Evolutionary conservation across 2,888 invertebrate genomes (phyloP).

Genomic region (Norana najaformis): DNA sequence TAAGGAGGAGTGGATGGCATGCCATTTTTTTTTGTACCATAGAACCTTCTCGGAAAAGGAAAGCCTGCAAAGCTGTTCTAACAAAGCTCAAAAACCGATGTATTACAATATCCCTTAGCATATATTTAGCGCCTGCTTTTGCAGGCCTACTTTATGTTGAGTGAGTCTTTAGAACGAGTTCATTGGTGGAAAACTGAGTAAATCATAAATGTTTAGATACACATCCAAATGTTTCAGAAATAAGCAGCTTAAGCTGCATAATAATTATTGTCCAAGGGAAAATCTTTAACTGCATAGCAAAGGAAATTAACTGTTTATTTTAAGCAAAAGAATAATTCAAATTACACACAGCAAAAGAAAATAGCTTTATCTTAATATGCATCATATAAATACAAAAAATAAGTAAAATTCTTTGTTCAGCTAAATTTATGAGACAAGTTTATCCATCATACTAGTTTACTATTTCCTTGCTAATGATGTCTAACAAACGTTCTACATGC

Average conservation of each 20-base stretch:
- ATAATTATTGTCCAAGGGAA: neutral
- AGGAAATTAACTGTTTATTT: neutral
- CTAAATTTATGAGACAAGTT: conserved; percentile 5
- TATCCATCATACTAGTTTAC: neutral
- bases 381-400: neutral
- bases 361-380: neutral
- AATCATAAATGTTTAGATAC: neutral
- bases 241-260: neutral
- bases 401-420: neutral
- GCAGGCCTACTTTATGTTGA: neutral
- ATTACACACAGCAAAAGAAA: too few species aligned
- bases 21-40: too few species aligned
- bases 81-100: too few species aligned
- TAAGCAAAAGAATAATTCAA: too few species aligned
- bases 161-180: neutral
- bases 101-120: too few species aligned
- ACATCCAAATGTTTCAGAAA: neutral
- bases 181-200: neutral
- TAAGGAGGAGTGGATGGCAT: too few species aligned
- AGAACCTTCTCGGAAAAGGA: too few species aligned
- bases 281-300: neutral
- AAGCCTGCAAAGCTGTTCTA: too few species aligned
- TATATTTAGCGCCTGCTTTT: too few species aligned
- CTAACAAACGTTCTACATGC: neutral
- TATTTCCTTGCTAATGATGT: neutral